Evolutionary conservation across 2,888 invertebrate genomes (phyloP).

Genomic region (Torymus tubicola): DNA sequence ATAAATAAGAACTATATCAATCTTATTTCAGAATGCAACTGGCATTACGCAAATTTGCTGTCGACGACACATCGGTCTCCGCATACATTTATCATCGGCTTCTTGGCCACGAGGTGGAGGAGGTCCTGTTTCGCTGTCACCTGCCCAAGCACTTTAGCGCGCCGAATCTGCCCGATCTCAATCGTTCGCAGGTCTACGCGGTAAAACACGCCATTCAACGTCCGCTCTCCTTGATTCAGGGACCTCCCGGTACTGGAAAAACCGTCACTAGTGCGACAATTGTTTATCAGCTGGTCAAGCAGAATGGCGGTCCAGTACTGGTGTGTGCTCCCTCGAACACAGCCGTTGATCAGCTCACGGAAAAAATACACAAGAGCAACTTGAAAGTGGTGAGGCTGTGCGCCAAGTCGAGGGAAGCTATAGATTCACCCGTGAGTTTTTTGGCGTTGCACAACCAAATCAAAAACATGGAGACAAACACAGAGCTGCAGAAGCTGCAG

Average conservation of each 20-base stretch:
- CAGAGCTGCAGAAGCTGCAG: constrained; percentile 95
- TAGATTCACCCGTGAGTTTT: constrained; percentile 98
- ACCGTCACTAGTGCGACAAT: constrained; percentile 99
- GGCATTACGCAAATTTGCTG: constrained; percentile 95
- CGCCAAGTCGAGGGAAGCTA: constrained; percentile 98
- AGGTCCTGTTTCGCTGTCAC: constrained; percentile 92
- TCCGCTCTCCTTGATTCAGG: constrained; percentile 97
- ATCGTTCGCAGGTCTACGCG: constrained; percentile 97
- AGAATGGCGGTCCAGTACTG: constrained; percentile 94
- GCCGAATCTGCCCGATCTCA: constrained; percentile 97
- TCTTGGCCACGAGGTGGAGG: constrained; percentile 95
- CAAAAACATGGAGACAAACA: constrained; percentile 93
- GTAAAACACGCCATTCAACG: constrained; percentile 98
- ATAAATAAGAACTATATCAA: too few relatives aligned
- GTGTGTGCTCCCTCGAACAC: constrained; percentile 98
- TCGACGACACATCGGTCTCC: constrained; percentile 97
- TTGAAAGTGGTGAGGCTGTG: constrained; percentile 95
- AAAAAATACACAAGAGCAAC: constrained; percentile 98
- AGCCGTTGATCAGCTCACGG: constrained; percentile 98
- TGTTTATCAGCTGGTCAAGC: constrained; percentile 98
- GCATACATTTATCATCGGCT: constrained; percentile 98
- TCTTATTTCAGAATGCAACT: constrained; percentile 89
- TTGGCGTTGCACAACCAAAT: constrained; percentile 98
- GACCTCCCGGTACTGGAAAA: constrained; percentile 98
- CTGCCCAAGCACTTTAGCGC: constrained; percentile 98